Conservation (phyloP, 2,888 invertebrate genomes). For the Rotaria magnacalcarata region DNA sequence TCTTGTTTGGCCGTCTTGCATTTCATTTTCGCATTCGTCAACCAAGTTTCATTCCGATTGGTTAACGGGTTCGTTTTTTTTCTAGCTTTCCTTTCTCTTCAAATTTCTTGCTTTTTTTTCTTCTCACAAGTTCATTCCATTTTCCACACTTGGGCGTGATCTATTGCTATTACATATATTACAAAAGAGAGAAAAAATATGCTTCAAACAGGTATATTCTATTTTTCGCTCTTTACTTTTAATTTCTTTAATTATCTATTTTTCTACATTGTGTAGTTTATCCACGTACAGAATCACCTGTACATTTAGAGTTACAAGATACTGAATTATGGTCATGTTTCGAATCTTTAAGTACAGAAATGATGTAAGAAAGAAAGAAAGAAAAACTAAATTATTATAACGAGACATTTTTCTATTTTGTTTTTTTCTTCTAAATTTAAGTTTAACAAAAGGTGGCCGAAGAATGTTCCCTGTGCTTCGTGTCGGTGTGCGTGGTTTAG, state of each 20-base stretch:
- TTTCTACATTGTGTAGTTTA: neutral
- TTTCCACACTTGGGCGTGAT: slow-evolving; percentile 22
- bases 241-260: neutral
- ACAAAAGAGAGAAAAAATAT: neutral
- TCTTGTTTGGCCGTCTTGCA: neutral
- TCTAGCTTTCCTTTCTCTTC: neutral
- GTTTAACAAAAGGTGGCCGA: slow-evolving; percentile 47
- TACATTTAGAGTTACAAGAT: slow-evolving; percentile 3
- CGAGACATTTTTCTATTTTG: neutral
- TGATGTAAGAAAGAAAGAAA: neutral
- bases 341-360: slow-evolving; percentile 22
- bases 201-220: neutral
- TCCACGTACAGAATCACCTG: neutral
- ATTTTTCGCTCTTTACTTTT: too few relatives aligned
- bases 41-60: neutral
- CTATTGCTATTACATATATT: slow-evolving; percentile 12
- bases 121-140: slow-evolving; percentile 22
- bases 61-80: neutral
- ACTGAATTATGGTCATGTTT: slow-evolving; percentile 17
- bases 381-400: too few relatives aligned
- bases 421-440: neutral
- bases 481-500: slow-evolving; percentile 54
- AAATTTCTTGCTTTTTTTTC: neutral
- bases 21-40: neutral
- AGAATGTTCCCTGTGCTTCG: slow-evolving; percentile 59